Evolutionary conservation across 2,888 invertebrate species (phyloP).

Genomic region (Drosophila paracracens): DNA sequence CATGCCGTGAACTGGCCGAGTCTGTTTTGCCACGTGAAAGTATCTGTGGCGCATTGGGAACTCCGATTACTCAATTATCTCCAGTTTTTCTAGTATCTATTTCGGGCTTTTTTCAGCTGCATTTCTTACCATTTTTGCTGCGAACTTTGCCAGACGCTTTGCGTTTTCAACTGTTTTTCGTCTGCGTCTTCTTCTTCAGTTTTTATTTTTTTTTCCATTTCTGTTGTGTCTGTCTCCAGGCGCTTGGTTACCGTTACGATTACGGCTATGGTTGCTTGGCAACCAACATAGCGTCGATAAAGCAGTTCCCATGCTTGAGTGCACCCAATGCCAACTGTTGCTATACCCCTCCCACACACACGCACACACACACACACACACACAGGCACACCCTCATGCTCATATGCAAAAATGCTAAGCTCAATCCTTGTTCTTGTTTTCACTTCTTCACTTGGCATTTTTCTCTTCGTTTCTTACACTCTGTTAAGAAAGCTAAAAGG

Average conservation of each 20-base stretch:
- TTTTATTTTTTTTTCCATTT: neutral
- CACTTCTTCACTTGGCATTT: conserved; percentile 5
- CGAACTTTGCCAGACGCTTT: conserved; percentile 26
- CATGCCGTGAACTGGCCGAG: conserved; percentile 85
- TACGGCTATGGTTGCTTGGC: conserved; percentile 73
- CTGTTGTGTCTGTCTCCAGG: conserved; percentile 24
- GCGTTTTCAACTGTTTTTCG: conserved; percentile 7
- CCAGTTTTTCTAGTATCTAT: conserved; percentile 19
- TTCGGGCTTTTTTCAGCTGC: conserved; percentile 21
- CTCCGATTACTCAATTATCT: conserved; percentile 31
- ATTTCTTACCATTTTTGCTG: conserved; percentile 67
- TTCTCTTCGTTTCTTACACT: neutral
- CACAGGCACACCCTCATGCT: neutral
- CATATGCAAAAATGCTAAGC: conserved; percentile 47
- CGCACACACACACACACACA: neutral
- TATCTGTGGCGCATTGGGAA: conserved; percentile 87
- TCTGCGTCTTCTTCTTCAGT: conserved; percentile 14
- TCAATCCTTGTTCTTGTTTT: conserved; percentile 33
- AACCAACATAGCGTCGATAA: conserved; percentile 72
- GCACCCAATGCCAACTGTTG: conserved; percentile 53
- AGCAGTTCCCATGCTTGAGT: conserved; percentile 61
- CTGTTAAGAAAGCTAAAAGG: too few relatives aligned
- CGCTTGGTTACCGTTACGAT: conserved; percentile 68
- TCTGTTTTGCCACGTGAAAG: conserved; percentile 93
- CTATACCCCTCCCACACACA: conserved; percentile 1